phyloP scores from a whole-genome alignment of 2,888 invertebrate genomes.

The Rotaria macrura region DNA sequence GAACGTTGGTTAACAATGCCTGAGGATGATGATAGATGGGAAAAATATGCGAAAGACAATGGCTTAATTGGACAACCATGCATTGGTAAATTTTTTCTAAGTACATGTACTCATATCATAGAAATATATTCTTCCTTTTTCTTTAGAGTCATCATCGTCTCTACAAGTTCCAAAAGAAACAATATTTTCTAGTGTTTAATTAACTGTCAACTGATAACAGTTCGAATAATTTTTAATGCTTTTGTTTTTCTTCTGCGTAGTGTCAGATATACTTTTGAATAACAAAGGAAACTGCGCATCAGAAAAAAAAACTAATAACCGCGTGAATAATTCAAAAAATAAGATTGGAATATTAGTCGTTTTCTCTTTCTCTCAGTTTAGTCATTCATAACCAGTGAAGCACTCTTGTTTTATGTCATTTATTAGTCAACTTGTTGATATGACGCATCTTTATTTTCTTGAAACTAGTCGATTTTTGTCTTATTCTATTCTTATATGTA shows the following conservation, averaged over 20 bases:
- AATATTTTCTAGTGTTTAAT: neutral
- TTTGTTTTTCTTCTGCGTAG: neutral
- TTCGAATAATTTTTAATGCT: neutral
- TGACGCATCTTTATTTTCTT: neutral
- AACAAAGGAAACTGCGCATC: neutral
- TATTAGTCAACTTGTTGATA: neutral
- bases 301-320: neutral
- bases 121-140: neutral
- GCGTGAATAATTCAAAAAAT: neutral
- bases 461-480: neutral
- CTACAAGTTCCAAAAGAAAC: neutral
- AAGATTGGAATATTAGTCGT: neutral
- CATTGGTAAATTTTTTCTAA: neutral
- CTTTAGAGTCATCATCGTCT: neutral
- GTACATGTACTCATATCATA: too few species aligned
- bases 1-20: slow-evolving; percentile 77
- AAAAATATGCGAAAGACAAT: slow-evolving; percentile 47
- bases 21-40: slow-evolving; percentile 83
- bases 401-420: neutral
- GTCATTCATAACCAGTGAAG: neutral
- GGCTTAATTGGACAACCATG: neutral
- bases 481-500: neutral
- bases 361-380: neutral
- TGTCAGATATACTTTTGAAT: neutral
- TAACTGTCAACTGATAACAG: neutral